Base-by-base conservation (phyloP, 92 coral and sea anemone species). In the Bergia puertoricense region DNA sequence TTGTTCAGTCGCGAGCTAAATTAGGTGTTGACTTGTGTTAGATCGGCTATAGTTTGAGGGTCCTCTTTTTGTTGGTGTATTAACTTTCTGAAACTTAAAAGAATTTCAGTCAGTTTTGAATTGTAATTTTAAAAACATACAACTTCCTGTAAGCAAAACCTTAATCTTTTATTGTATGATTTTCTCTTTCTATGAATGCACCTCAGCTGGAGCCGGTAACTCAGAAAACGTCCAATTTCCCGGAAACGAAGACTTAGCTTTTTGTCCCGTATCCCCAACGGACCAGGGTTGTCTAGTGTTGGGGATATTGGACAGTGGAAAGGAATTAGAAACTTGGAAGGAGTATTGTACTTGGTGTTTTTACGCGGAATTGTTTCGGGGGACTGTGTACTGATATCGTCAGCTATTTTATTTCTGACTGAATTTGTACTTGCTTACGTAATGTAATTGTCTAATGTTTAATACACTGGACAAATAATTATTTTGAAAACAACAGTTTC, bases 41-140 rank as follows among this genome's bases (percentile, higher is more conserved):
- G n/a, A n/a, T n/a, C n/a, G n/a, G n/a, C 67, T 79, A 44, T 95
- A 94, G 48, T 73, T 71, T n/a, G n/a, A 9, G 30, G 30, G 30
- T 30, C 30, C 30, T 30, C 30, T 30, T 30, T 30, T 30, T 30
- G 30, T 30, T 30, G 30, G 30, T 30, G 30, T 30, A 30, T 30
- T 30, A 30, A 30, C 30, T 6, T 62, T 2, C 69, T 23, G 11
- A 62, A 18, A 62, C 68, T 62, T 3, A 62, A 62, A 62, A 0
- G 23, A 62, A 20, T 62, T 62, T 62, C 23, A 16, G 5, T 62
- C 23, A 15, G 23, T 62, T 62, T 18, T 16, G n/a, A 62, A 62
- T 3, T 16, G 69, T 62, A 18, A 18, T 18, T 57, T 62, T 62
- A 3, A 18, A 62, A 62, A 62, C 69, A 3, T 18, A 23, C 4